These are phyloP conservation scores for Bovichtus variegatus DNA, from an alignment of 2,797 vertebrate species.

Conservation along the genomic window DNA sequence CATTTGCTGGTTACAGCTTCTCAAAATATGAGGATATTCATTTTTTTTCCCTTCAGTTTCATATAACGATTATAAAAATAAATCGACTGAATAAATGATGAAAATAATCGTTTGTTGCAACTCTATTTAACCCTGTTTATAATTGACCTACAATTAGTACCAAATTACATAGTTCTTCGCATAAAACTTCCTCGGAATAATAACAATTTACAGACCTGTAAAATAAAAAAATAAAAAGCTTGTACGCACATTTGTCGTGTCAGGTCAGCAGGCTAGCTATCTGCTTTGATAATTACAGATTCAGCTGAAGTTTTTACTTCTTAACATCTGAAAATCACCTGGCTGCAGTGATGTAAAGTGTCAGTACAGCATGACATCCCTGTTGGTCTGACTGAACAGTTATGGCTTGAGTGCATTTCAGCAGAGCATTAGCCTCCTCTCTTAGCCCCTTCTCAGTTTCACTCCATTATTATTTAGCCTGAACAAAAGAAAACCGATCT, in stretches of 20 bases:
- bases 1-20: not conserved
- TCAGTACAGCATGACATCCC: slow-evolving; percentile 32
- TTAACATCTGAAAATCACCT: not conserved
- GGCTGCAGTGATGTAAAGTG: slow-evolving; percentile 32
- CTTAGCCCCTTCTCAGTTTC: not conserved
- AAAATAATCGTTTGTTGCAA: not conserved
- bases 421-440: slow-evolving; percentile 15
- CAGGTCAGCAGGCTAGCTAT: not conserved
- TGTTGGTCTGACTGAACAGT: slow-evolving; percentile 43
- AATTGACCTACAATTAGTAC: not conserved
- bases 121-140: not conserved
- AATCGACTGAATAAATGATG: not conserved
- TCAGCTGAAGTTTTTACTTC: not conserved
- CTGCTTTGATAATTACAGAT: not conserved
- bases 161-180: not conserved
- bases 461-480: not conserved
- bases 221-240: not conserved
- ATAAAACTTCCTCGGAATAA: not conserved
- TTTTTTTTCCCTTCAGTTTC: not conserved
- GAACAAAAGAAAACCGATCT: slow-evolving; percentile 1
- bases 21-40: not conserved
- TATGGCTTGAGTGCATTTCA: slow-evolving; percentile 56
- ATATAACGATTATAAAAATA: not conserved
- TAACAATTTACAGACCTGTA: not conserved
- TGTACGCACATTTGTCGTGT: not conserved